Percentiles rank a stretch among this genome's conserved stretches.
Conservation (phyloP, 2,888 invertebrate genomes). For the Alcis repandata region DNA sequence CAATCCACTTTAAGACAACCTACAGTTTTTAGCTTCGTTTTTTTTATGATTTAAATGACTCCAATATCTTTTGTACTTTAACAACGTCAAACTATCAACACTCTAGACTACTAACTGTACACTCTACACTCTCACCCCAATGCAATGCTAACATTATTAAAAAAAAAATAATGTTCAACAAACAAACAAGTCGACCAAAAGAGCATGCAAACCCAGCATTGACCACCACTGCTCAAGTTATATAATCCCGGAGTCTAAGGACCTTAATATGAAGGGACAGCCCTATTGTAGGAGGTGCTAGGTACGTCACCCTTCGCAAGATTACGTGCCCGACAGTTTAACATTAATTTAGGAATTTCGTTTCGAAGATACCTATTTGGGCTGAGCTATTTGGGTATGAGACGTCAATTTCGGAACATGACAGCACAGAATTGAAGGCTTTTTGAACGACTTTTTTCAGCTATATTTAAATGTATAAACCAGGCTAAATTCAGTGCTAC, state of each 20-base stretch:
- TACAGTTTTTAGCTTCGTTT: too few relatives aligned
- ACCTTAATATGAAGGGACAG: constrained; percentile 79
- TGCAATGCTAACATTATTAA: too few relatives aligned
- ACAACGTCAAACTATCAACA: too few relatives aligned
- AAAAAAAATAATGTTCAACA: too few relatives aligned
- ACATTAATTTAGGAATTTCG: constrained; percentile 75
- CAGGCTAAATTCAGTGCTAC: too few relatives aligned
- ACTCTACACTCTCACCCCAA: too few relatives aligned
- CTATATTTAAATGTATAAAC: too few relatives aligned
- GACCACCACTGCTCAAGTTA: constrained; percentile 19
- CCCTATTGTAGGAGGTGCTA: constrained; percentile 75
- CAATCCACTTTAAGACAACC: too few relatives aligned
- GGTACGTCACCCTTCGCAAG: constrained; percentile 71
- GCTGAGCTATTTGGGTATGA: constrained; percentile 30
- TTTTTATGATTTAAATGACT: too few relatives aligned
- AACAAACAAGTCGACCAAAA: background rate
- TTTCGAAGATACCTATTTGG: constrained; percentile 58
- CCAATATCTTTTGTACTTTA: too few relatives aligned
- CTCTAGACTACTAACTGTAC: too few relatives aligned
- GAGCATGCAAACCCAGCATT: background rate
- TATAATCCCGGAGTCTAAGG: constrained; percentile 49
- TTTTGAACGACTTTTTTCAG: background rate
- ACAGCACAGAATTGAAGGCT: constrained; percentile 16
- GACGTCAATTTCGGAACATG: constrained; percentile 34
- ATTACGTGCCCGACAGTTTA: constrained; percentile 72